Base-by-base conservation (phyloP, 1,140 invertebrate species). In the Nasonia longicornis region DNA sequence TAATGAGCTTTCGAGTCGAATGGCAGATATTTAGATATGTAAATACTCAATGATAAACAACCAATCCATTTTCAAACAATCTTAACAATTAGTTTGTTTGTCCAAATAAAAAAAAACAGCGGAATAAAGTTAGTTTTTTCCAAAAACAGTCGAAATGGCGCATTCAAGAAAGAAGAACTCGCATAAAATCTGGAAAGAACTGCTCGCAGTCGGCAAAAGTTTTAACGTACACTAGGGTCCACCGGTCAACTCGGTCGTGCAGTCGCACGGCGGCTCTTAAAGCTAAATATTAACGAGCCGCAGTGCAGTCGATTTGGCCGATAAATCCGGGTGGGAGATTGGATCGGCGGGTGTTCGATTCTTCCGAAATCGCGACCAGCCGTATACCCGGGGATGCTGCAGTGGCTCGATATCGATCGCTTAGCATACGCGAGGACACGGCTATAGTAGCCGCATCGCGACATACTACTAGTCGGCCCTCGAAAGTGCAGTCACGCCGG, bases 401-500 rank as follows among this genome's bases (percentile, higher is more conserved):
- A 20, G 52, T 14, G n/a, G 52, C 20, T 58, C 52, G 48, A 82
- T 80, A 84, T 86, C 83, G 85, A 84, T 86, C 82, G 83, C 79
- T 82, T 67, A 42, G 38, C 38, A 26, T 8, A 42, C 6, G 38
- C 7, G 79, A 80, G 85, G 81, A 72, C 70, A 77, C 45, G 73
- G 80, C 81, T 63, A 58, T 35, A 35, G 2, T 52, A 52, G 12
- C 12, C 48, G 12, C 8, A 20, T 4, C 48, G 48, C 48, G 48
- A 11, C 2, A 10, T 83, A 87, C 87, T 70, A 84, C 83, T 48
- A 82, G 69, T 81, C 38, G 38, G 38, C 52, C 52, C 82, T 85
- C 84, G 85, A 85, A 80, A 86, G 82, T 82, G 82, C 82, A 84
- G 84, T 85, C 84, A 84, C 84, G 84, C 69, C 77, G 73, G 79